Evolutionary conservation across 1,140 invertebrate species (phyloP).

Genomic region (Tribolium castaneum): DNA sequence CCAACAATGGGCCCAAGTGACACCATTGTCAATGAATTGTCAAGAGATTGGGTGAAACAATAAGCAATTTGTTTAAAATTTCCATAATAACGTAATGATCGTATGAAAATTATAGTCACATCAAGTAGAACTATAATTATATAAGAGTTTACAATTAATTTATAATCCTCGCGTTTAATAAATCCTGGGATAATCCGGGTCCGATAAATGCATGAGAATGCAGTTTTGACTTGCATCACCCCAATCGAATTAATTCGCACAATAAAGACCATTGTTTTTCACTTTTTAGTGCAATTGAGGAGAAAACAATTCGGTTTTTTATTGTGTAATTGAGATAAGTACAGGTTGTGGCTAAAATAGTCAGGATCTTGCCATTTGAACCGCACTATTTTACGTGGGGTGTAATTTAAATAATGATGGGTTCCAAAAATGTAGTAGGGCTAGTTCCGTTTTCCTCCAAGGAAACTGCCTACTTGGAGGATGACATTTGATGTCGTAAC

Average conservation of each 20-base stretch:
- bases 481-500: constrained; percentile 12
- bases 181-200: constrained; percentile 12
- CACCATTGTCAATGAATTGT: constrained; percentile 26
- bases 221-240: not conserved
- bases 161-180: constrained; percentile 7
- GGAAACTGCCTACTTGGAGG: not conserved
- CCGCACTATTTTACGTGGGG: not conserved
- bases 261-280: not conserved
- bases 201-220: constrained; percentile 6
- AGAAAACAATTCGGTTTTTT: constrained; percentile 11
- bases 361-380: constrained; percentile 20
- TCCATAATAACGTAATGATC: constrained; percentile 5
- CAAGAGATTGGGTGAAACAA: not conserved
- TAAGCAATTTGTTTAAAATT: constrained; percentile 7
- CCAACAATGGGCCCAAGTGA: not conserved
- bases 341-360: constrained; percentile 16
- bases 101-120: constrained; percentile 13
- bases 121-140: not conserved
- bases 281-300: not conserved
- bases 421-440: not conserved
- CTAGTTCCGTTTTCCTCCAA: not conserved
- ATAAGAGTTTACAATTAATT: constrained; percentile 10
- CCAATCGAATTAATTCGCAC: constrained; percentile 15
- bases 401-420: constrained; percentile 9
- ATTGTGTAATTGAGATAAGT: constrained; percentile 23